A percentile compares a stretch with the other conserved stretches of the same genome.
Evolutionary conservation across 2,888 invertebrate species (phyloP).

Genomic region (Athetis lepigone): DNA sequence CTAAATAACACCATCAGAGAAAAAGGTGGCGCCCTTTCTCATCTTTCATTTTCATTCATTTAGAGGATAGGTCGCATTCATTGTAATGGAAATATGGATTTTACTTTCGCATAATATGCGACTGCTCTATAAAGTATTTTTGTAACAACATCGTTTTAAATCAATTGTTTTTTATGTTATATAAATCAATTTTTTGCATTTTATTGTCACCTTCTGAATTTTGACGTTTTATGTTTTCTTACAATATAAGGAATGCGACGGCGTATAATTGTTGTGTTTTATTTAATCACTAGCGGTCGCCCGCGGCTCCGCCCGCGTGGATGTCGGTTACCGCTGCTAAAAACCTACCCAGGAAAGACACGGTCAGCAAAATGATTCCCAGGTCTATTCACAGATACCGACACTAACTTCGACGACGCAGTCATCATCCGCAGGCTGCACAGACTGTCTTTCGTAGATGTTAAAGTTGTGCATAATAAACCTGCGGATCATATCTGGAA

Average conservation of each 20-base stretch:
- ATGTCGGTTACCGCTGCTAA: too few relatives aligned
- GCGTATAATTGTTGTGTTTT: conserved; percentile 82
- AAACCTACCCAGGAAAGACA: too few relatives aligned
- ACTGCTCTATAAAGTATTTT: conserved; percentile 43
- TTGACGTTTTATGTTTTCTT: conserved; percentile 80
- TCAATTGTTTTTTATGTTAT: conserved; percentile 35
- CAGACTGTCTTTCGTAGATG: too few relatives aligned
- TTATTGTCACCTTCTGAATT: conserved; percentile 60
- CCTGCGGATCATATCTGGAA: too few relatives aligned
- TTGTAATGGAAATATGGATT: conserved; percentile 81
- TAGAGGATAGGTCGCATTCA: conserved; percentile 88
- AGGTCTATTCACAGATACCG: too few relatives aligned
- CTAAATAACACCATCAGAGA: conserved; percentile 74
- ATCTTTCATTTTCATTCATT: conserved; percentile 78
- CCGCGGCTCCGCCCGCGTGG: too few relatives aligned
- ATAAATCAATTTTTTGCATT: conserved; percentile 54
- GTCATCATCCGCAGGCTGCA: too few relatives aligned
- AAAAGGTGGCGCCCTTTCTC: conserved; percentile 81
- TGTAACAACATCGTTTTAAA: conserved; percentile 47
- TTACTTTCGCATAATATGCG: conserved; percentile 26
- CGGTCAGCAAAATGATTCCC: too few relatives aligned
- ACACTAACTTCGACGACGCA: too few relatives aligned
- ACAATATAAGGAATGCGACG: conserved; percentile 89
- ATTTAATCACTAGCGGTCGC: too few relatives aligned
- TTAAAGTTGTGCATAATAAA: too few relatives aligned